These are phyloP conservation scores for Auanema sp. DNA, from an alignment of 2,888 invertebrate species.

Conservation along the genomic window DNA sequence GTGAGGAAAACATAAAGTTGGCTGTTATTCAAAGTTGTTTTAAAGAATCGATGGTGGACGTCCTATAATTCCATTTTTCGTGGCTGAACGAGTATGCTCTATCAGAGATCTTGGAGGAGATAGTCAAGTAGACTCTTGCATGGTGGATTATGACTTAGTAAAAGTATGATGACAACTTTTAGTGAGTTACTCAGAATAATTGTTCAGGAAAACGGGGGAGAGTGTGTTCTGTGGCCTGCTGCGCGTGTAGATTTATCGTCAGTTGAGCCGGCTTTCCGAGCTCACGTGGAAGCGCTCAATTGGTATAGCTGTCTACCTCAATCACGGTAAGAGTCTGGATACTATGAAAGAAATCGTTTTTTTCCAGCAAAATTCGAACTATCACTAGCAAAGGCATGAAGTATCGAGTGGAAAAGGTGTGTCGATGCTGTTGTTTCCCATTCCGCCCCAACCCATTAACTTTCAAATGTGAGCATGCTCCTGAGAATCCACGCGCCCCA, in stretches of 20 bases:
- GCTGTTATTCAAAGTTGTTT: slow-evolving; percentile 1
- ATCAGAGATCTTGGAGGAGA: slow-evolving; percentile 51
- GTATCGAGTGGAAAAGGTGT: slow-evolving; percentile 51
- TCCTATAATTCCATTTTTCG: slow-evolving; percentile 59
- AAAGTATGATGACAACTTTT: slow-evolving; percentile 25
- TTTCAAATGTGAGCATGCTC: slow-evolving; percentile 58
- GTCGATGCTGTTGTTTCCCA: slow-evolving; percentile 62
- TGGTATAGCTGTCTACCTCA: slow-evolving; percentile 61
- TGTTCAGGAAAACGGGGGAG: slow-evolving; percentile 53
- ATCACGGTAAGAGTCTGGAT: slow-evolving; percentile 37
- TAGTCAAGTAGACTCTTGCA: slow-evolving; percentile 55
- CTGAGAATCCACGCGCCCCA: slow-evolving; percentile 49
- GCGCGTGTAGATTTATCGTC: slow-evolving; percentile 49
- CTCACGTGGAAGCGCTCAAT: slow-evolving; percentile 48
- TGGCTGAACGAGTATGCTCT: slow-evolving; percentile 60
- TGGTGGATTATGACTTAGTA: slow-evolving; percentile 54
- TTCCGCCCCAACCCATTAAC: slow-evolving; percentile 61
- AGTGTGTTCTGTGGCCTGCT: slow-evolving; percentile 60
- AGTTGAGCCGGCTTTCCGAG: slow-evolving; percentile 55
- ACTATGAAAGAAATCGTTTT: background rate
- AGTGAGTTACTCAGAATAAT: background rate
- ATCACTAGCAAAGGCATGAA: slow-evolving; percentile 37
- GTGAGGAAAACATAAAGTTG: slow-evolving; percentile 27
- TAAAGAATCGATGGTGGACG: slow-evolving; percentile 57
- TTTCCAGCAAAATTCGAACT: slow-evolving; percentile 31